Evolutionary conservation across 2,797 vertebrate species (phyloP).

Genomic region (Enteromius treurensis): DNA sequence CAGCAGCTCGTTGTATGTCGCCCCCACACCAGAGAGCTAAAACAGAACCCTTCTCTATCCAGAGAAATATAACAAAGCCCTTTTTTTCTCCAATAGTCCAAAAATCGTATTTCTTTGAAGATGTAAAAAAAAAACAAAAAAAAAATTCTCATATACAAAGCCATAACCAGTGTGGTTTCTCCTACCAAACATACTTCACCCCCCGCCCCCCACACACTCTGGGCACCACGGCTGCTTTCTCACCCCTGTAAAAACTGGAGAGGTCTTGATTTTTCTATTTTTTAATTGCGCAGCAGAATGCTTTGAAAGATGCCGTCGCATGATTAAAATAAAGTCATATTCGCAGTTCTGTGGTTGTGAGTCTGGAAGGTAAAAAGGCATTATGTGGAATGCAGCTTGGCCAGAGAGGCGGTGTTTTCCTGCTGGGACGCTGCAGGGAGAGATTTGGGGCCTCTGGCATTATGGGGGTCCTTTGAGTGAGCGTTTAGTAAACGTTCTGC

Average conservation of each 20-base stretch:
- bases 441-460: conserved; percentile 82
- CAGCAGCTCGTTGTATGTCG: conserved; percentile 23
- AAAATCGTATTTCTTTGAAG: conserved; percentile 40
- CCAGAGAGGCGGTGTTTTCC: conserved; percentile 83
- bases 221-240: conserved; percentile 48
- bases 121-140: conserved; percentile 14
- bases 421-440: conserved; percentile 79
- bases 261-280: conserved; percentile 51
- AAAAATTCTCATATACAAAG: conserved; percentile 56
- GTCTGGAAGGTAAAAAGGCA: conserved; percentile 74
- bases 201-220: neutral
- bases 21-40: conserved; percentile 35
- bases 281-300: conserved; percentile 58
- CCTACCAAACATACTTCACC: conserved; percentile 52
- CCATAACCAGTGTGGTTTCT: conserved; percentile 57
- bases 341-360: conserved; percentile 75
- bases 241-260: conserved; percentile 53
- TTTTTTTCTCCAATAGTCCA: conserved; percentile 37
- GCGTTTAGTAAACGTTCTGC: conserved; percentile 79
- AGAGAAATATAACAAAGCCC: conserved; percentile 47
- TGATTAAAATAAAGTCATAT: conserved; percentile 63
- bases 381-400: conserved; percentile 86
- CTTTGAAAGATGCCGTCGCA: conserved; percentile 42
- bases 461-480: conserved; percentile 80
- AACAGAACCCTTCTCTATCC: conserved; percentile 23